These are phyloP conservation scores for Falco novaeseelandiae DNA, from an alignment of 2,797 vertebrate species.

Conservation along the genomic window DNA sequence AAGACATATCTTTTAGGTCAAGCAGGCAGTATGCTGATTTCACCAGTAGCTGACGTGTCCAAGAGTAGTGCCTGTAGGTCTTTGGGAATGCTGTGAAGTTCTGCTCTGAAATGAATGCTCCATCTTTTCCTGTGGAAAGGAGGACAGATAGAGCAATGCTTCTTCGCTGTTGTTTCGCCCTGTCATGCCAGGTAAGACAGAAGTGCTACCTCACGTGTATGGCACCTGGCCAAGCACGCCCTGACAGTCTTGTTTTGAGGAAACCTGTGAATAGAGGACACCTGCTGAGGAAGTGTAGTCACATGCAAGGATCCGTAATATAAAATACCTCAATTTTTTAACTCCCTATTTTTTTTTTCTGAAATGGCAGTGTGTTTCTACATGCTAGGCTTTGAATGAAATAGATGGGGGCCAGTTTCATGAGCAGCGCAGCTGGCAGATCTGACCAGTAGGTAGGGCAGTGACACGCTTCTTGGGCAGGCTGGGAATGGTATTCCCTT, in stretches of 20 bases:
- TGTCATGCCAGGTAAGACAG: constrained; percentile 77
- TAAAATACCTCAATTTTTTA: not conserved
- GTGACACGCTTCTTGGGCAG: not conserved
- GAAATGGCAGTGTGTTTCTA: not conserved
- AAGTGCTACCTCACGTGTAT: not conserved
- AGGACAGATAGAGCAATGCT: constrained; percentile 70
- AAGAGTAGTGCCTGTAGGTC: not conserved
- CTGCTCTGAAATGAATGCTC: constrained; percentile 79
- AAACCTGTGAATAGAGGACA: not conserved
- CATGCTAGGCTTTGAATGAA: not conserved
- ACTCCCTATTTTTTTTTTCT: not conserved
- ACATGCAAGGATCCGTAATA: not conserved
- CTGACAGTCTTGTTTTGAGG: not conserved
- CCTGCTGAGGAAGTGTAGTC: not conserved
- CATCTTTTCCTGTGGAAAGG: constrained; percentile 80
- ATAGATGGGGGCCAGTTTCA: not conserved
- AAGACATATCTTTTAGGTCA: not conserved
- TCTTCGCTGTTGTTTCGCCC: constrained; percentile 82
- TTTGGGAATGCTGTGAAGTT: not conserved
- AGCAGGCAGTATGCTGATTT: not conserved
- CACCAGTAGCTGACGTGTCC: not conserved
- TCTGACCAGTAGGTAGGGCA: not conserved
- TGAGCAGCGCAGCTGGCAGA: not conserved
- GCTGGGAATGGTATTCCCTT: not conserved
- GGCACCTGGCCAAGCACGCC: not conserved